Conservation (phyloP, 2,797 vertebrate species). For the Psittacula echo region DNA sequence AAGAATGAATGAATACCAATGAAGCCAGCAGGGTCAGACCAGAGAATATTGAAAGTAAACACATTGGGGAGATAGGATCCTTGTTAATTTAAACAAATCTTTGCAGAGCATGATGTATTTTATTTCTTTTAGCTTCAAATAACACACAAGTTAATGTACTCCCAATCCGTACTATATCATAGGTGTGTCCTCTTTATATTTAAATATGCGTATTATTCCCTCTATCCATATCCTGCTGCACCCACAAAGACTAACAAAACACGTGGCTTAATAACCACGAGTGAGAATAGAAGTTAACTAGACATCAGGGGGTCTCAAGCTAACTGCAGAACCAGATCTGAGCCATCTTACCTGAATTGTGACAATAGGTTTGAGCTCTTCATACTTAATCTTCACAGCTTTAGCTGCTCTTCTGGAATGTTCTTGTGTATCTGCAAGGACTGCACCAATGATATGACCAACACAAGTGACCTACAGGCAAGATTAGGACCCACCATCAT, state of each 20-base stretch:
- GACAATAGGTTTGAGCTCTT: conserved; percentile 87
- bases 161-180: neutral
- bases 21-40: neutral
- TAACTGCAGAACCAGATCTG: neutral
- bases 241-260: neutral
- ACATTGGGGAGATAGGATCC: neutral
- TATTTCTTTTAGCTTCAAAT: neutral
- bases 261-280: accelerated
- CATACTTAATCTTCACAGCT: conserved; percentile 86
- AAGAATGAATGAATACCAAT: neutral
- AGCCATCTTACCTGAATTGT: conserved; percentile 88
- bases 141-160: neutral
- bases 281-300: neutral
- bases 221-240: neutral
- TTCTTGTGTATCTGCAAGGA: conserved; percentile 90
- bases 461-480: conserved; percentile 90
- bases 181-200: neutral
- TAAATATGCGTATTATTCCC: neutral
- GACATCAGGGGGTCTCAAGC: neutral
- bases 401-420: conserved; percentile 90
- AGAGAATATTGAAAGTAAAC: neutral
- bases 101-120: neutral
- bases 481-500: neutral
- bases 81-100: neutral
- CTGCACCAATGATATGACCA: conserved; percentile 91